Percentiles rank a stretch among this genome's conserved stretches.
Evolutionary conservation across 2,797 vertebrate species (phyloP).

Genomic region (Cryptoprocta ferox): DNA sequence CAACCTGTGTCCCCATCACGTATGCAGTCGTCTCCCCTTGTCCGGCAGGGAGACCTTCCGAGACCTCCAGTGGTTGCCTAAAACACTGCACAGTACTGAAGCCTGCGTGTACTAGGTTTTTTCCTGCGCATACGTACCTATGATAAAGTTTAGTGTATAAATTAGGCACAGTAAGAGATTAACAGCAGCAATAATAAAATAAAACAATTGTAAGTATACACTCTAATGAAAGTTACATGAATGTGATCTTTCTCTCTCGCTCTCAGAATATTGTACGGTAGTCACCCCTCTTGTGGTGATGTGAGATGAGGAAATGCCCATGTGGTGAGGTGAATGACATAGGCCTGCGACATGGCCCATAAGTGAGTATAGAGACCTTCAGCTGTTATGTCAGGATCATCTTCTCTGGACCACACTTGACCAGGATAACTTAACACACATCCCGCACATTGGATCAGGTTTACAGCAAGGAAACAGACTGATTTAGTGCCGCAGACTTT

Average conservation of each 20-base stretch:
- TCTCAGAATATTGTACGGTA: neutral
- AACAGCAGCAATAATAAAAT: neutral
- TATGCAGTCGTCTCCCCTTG: neutral
- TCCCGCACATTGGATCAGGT: neutral
- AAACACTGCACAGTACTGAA: neutral
- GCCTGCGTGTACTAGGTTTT: neutral
- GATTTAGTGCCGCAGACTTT: neutral
- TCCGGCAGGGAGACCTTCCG: neutral
- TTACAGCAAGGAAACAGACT: neutral
- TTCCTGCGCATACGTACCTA: neutral
- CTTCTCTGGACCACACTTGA: neutral
- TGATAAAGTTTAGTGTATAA: neutral
- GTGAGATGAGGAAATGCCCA: neutral
- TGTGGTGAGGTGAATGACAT: neutral
- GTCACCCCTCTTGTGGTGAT: neutral
- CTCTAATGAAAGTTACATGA: neutral
- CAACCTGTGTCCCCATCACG: neutral
- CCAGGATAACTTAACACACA: neutral
- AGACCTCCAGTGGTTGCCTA: neutral
- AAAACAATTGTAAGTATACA: neutral
- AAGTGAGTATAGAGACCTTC: neutral
- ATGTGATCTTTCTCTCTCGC: neutral
- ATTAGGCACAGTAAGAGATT: neutral
- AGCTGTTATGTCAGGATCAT: neutral
- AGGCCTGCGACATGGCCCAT: neutral